Evolutionary conservation across 2,113 vertebrate genomes (phyloP).

Genomic region (Erpornis zantholeuca): DNA sequence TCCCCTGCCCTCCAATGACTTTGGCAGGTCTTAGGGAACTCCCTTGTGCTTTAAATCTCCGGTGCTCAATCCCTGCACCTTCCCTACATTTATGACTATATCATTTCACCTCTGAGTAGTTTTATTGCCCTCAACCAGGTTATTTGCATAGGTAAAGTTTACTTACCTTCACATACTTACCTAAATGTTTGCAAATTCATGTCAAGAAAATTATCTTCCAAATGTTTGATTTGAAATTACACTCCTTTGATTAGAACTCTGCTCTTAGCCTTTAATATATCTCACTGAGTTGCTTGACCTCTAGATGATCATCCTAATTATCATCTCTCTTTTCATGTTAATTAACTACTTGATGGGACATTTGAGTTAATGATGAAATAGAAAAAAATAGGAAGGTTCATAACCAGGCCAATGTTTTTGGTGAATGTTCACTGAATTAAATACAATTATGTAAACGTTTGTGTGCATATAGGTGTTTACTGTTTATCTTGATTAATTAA

Average conservation of each 20-base stretch:
- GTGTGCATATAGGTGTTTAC: neutral
- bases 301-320: neutral
- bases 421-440: neutral
- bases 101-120: neutral
- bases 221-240: neutral
- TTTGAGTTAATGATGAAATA: neutral
- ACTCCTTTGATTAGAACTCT: neutral
- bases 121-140: neutral
- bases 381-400: neutral
- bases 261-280: neutral
- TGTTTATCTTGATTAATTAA: neutral
- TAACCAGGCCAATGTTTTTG: neutral
- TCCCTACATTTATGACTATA: neutral
- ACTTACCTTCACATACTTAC: neutral
- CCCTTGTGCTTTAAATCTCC: neutral
- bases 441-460: neutral
- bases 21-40: neutral
- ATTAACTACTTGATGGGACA: neutral
- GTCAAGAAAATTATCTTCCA: neutral
- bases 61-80: neutral
- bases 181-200: conserved; percentile 29
- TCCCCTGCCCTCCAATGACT: neutral
- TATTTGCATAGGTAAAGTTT: neutral
- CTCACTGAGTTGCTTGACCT: neutral
- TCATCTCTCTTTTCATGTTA: neutral